Base-by-base conservation (phyloP, 1,140 invertebrate species). In the Hyles euphorbiae region DNA sequence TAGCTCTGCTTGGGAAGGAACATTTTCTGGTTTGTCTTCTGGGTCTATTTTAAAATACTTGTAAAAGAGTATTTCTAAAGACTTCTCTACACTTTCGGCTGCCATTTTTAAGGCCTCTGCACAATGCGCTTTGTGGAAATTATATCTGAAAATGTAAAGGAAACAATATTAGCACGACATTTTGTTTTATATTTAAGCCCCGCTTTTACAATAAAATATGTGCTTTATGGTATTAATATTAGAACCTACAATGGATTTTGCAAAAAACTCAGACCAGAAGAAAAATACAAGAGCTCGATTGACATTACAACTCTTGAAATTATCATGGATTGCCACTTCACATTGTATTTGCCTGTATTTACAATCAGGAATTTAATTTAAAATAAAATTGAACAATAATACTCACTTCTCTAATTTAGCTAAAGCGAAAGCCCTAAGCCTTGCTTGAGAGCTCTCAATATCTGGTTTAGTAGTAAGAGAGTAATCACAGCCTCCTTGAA, bases 61-160 rank as follows among this genome's bases (percentile, higher is more conserved):
- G 34, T 80, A 83, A 71, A 93, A 94, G 53, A 95, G 82, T 51
- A 95, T 73, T 74, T 93, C 90, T 58, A 95, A 83, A 5, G 94
- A 92, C 65, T 91, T 91, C 44, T 94, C 93, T 1, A 93, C 87
- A 77, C 93, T 91, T 61, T 92, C 91, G 11, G 91, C 80, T 36
- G 92, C 92, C 62, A 92, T 81, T 55, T 91, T 82, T 63, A 95
- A 90, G 12, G 94, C 94, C 89, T 95, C 94, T 32, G 90, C 68
- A 78, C 94, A 95, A 80, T 95, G 94, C n/a, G 83, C 83, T 70
- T 91, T 89, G 72, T 94, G 92, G 76, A 95, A 95, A 51, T 94
- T 93, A 74, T 92, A 94, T 78, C 91, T 92, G 74, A 65, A 90
- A 90, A 22, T 22, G 22, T 22, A 22, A 22, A 1, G 22, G 22